phyloP scores from a whole-genome alignment of 2,113 vertebrate genomes.

The Cephalopterus ornatus region DNA sequence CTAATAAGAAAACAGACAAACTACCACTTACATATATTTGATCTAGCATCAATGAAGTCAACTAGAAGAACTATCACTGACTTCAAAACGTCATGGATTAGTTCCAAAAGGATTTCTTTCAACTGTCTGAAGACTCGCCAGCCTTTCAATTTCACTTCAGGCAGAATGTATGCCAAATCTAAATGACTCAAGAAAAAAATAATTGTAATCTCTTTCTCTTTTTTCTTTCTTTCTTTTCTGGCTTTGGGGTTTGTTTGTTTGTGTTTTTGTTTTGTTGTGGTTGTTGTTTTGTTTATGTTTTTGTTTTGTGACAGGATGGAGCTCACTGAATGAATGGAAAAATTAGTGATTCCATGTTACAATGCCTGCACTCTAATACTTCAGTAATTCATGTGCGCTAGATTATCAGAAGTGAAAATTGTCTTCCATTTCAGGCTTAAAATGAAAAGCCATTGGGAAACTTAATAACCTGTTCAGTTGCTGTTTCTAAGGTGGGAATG shows the following conservation, averaged over 20 bases:
- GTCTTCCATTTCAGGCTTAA: background rate
- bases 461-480: background rate
- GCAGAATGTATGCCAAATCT: background rate
- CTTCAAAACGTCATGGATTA: background rate
- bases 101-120: background rate
- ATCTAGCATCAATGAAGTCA: background rate
- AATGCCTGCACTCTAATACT: background rate
- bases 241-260: background rate
- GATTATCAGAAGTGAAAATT: background rate
- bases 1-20: background rate
- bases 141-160: background rate
- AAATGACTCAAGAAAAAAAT: background rate
- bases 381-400: background rate
- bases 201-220: background rate
- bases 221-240: background rate
- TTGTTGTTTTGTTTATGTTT: background rate
- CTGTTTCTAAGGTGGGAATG: background rate
- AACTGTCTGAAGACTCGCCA: background rate
- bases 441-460: background rate
- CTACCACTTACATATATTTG: background rate
- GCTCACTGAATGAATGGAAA: background rate
- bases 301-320: background rate
- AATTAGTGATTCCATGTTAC: background rate
- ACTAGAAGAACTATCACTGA: background rate
- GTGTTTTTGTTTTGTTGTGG: background rate